These are phyloP conservation scores for Sebastes schlegelii DNA, from an alignment of 2,113 vertebrate genomes.

Conservation along the genomic window DNA sequence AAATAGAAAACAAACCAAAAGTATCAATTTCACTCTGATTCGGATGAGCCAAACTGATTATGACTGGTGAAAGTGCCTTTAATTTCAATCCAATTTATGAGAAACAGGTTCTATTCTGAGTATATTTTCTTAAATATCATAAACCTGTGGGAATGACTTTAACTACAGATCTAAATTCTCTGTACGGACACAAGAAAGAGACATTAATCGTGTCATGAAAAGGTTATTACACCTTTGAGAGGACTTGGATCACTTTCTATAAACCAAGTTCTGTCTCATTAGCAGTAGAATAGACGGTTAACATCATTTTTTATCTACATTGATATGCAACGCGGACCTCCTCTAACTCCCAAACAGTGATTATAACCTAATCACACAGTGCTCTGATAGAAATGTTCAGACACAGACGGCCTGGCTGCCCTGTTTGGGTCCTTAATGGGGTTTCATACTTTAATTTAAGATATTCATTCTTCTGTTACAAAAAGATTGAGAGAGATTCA, in stretches of 20 bases:
- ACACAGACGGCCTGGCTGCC: neutral
- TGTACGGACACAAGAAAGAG: no score
- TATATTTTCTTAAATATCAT: no score
- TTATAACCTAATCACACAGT: constrained; percentile 16
- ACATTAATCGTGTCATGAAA: neutral
- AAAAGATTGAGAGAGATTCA: neutral
- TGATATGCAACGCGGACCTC: neutral
- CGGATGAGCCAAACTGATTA: no score
- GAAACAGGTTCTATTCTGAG: no score
- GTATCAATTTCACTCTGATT: no score
- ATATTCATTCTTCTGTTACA: neutral
- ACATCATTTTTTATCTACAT: constrained; percentile 4
- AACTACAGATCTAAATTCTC: no score
- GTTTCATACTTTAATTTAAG: neutral
- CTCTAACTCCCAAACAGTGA: constrained; percentile 26
- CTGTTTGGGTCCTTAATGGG: constrained; percentile 3
- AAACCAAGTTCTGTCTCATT: neutral
- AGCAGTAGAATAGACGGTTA: neutral
- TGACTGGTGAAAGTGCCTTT: no score
- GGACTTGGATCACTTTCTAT: neutral
- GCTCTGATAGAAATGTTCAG: constrained; percentile 6
- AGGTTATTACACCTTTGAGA: neutral
- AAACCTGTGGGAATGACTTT: no score
- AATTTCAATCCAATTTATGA: no score
- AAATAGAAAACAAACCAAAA: no score